A percentile compares a stretch with the other conserved stretches of the same genome.
phyloP scores from a whole-genome alignment of 2,888 invertebrate species.

The Phytoseiulus persimilis region DNA sequence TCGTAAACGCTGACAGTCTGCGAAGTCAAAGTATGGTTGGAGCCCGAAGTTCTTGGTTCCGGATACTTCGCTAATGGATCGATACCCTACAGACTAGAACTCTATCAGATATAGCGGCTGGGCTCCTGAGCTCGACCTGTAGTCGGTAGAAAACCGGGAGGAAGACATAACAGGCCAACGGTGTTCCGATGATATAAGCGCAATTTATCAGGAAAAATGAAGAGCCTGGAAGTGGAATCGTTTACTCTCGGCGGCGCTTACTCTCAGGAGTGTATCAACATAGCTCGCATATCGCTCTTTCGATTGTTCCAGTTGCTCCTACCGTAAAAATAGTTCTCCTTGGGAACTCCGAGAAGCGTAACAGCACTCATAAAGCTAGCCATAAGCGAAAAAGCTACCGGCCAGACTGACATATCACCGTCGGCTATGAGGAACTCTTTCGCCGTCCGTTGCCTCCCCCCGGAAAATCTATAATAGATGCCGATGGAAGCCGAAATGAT shows the following conservation, averaged over 20 bases:
- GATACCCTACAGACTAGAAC: too few relatives aligned
- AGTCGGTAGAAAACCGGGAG: slow-evolving; percentile 76
- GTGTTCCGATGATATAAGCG: slow-evolving; percentile 66
- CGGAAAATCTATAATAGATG: slow-evolving; percentile 72
- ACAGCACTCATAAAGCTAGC: slow-evolving; percentile 90
- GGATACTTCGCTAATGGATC: too few relatives aligned
- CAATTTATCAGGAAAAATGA: slow-evolving; percentile 70
- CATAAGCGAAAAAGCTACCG: slow-evolving; percentile 79
- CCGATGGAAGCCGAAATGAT: slow-evolving; percentile 67
- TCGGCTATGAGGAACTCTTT: slow-evolving; percentile 76
- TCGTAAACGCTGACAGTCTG: slow-evolving; percentile 51
- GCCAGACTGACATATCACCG: slow-evolving; percentile 66
- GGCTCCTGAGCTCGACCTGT: slow-evolving; percentile 54
- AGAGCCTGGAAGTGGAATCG: slow-evolving; percentile 50
- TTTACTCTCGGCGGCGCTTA: neutral
- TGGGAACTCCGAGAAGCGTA: slow-evolving; percentile 75
- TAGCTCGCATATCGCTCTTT: too few relatives aligned
- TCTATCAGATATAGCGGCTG: too few relatives aligned
- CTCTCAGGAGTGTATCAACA: neutral
- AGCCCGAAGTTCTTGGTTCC: too few relatives aligned
- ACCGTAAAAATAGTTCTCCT: slow-evolving; percentile 75
- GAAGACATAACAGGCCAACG: slow-evolving; percentile 66
- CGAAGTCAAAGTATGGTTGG: too few relatives aligned
- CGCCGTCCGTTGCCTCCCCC: slow-evolving; percentile 73
- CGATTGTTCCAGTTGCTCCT: neutral